Evolutionary conservation across 2,888 invertebrate species (phyloP), one percentile per base, ranked within the genome.

Genomic region (Neelides folsomi): DNA sequence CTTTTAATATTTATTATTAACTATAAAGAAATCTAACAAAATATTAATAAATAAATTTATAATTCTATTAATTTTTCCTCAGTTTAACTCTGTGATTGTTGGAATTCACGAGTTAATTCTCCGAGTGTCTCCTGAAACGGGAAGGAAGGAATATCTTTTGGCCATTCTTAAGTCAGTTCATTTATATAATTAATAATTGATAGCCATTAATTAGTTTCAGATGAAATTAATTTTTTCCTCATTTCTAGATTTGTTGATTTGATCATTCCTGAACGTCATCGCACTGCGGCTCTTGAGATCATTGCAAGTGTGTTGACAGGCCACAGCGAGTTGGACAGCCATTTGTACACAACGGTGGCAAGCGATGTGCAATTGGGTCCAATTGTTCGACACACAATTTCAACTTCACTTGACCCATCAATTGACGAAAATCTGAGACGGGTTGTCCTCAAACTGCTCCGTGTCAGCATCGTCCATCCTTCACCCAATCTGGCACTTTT

Each of bases 401-500:
- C 51, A 15, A 57, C 62, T 42, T 48, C 54, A 37, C 37, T 65
- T 15, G 53, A 56, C 39, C 52, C 58, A 12, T n/a, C n/a, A 10
- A 18, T 48, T 8, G 37, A 52, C 1, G 67, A 39, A 68, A 71
- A 71, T 27, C 78, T 80, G 37, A 82, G 84, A 70, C 81, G 82
- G 66, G 78, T 79, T 12, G 79, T 92, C 51, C 72, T 93, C 13
- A 71, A 79, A 62, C 71, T 92, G 4, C 70, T 94, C 66, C 80
- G 86, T 68, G 80, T 83, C 60, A 81, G 86, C 66, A 74, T 93
- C 49, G 77, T 77, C 4, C 80, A 85, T 49, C 79, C 83, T 1
- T 73, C 85, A 16, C 92, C 92, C 2, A 93, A 92, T 72, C 72
- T 95, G 8, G 82, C 87, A 0, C 89, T 90, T 69, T 87, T 85